These are phyloP conservation scores for Margaritifera margaritifera DNA, from an alignment of 2,888 invertebrate genomes.

Conservation along the genomic window DNA sequence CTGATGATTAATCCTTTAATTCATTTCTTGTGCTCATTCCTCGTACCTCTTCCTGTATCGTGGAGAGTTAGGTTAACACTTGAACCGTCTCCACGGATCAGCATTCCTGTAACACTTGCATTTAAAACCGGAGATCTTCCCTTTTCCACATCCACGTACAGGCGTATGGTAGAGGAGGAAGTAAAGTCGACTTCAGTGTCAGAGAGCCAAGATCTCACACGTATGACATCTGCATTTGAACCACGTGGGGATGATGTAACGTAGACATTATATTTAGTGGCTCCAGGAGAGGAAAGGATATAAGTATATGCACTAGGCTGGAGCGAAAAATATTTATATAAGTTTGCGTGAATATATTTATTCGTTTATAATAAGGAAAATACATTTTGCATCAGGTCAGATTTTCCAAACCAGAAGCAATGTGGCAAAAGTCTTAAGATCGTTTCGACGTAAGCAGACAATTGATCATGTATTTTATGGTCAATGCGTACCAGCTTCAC, in stretches of 20 bases:
- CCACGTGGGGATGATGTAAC: conserved; percentile 4
- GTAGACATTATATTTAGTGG: neutral
- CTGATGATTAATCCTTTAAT: too few relatives aligned
- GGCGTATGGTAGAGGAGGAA: neutral
- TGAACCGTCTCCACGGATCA: neutral
- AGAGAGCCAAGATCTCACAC: conserved; percentile 10
- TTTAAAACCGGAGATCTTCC: conserved; percentile 13
- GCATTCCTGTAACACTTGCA: conserved; percentile 12
- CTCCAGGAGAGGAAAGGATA: neutral
- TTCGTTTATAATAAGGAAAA: too few relatives aligned
- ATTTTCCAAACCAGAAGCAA: too few relatives aligned
- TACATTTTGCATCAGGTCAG: too few relatives aligned
- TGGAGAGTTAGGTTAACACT: neutral
- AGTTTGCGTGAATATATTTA: too few relatives aligned
- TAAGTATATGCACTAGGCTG: too few relatives aligned
- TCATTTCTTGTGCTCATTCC: too few relatives aligned
- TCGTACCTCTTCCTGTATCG: conserved; percentile 12
- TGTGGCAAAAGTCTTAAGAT: too few relatives aligned
- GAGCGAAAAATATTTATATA: too few relatives aligned
- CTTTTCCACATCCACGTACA: conserved; percentile 11
- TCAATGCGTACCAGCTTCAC: too few relatives aligned
- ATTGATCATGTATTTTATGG: too few relatives aligned
- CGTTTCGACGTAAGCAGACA: too few relatives aligned
- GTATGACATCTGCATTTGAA: conserved; percentile 11
- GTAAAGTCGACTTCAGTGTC: conserved; percentile 6